Conservation (phyloP, 1,140 invertebrate genomes). For the Anastatus disparis region DNA sequence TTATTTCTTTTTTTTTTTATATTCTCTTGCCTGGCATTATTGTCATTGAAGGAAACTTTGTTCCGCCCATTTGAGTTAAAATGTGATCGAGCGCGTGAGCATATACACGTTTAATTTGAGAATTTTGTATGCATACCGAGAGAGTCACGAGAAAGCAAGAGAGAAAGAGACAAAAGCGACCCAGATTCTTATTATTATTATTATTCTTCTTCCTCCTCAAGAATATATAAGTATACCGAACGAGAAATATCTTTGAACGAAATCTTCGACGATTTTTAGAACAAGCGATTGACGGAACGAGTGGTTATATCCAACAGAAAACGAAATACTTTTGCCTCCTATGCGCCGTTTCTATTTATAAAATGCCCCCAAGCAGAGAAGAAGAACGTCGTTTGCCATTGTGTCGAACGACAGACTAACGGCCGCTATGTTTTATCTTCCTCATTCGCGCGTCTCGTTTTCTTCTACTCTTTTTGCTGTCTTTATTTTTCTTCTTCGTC, state of each 20-base stretch:
- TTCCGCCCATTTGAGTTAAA: no score
- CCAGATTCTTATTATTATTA: conserved; percentile 38
- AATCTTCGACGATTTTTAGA: conserved; percentile 41
- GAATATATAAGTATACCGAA: no score
- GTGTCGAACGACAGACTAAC: conserved; percentile 41
- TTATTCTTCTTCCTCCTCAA: conserved; percentile 19
- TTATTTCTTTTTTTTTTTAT: no score
- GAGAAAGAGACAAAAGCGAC: conserved; percentile 30
- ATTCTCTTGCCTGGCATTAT: neutral
- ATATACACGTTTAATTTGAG: conserved; percentile 11
- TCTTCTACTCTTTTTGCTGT: neutral
- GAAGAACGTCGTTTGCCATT: conserved; percentile 31
- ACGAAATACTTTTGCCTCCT: no score
- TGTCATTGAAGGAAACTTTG: conserved; percentile 13
- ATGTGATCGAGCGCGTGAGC: neutral
- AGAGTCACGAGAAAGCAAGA: neutral
- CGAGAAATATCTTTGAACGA: no score
- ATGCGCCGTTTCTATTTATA: conserved; percentile 31
- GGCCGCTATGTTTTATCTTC: conserved; percentile 24
- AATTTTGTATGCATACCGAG: conserved; percentile 3
- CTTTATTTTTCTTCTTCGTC: neutral
- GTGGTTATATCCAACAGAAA: no score
- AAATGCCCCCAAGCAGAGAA: no score
- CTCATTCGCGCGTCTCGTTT: neutral
- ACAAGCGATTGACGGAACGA: conserved; percentile 39